Conservation (phyloP, 2,113 vertebrate species). For the Oreochromis aureus region DNA sequence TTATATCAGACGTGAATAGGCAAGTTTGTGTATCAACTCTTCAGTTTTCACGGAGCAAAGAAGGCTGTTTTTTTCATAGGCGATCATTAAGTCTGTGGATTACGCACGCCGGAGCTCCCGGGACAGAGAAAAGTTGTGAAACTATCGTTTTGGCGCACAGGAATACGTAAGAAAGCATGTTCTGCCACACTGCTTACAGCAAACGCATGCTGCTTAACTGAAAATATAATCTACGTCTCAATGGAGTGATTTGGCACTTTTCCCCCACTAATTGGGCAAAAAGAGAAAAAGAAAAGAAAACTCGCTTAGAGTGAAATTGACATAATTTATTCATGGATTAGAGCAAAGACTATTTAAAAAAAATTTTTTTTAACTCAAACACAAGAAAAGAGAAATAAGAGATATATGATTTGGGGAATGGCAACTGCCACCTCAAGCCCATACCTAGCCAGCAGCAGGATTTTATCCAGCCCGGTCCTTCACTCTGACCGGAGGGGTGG, state of each 20-base stretch:
- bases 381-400: constrained; percentile 30
- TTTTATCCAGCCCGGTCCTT: constrained; percentile 83
- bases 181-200: background rate
- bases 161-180: background rate
- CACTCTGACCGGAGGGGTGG: constrained; percentile 83
- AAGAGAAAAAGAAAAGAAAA: background rate
- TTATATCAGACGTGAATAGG: background rate
- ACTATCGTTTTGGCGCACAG: constrained; percentile 11
- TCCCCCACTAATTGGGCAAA: background rate
- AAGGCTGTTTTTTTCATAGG: background rate
- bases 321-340: constrained; percentile 62
- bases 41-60: background rate
- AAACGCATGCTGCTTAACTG: background rate
- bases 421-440: constrained; percentile 89
- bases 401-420: constrained; percentile 77
- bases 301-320: background rate
- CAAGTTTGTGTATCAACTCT: background rate
- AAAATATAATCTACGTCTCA: background rate
- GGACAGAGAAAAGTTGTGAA: constrained; percentile 48
- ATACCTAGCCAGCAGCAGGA: constrained; percentile 85
- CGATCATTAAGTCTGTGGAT: constrained; percentile 30
- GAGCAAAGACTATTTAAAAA: constrained; percentile 14
- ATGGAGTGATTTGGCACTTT: constrained; percentile 18
- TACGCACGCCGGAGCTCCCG: constrained; percentile 33
- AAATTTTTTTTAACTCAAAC: background rate